Base-by-base conservation (phyloP, 2,113 vertebrate genomes). In the Paramormyrops kingsleyae region DNA sequence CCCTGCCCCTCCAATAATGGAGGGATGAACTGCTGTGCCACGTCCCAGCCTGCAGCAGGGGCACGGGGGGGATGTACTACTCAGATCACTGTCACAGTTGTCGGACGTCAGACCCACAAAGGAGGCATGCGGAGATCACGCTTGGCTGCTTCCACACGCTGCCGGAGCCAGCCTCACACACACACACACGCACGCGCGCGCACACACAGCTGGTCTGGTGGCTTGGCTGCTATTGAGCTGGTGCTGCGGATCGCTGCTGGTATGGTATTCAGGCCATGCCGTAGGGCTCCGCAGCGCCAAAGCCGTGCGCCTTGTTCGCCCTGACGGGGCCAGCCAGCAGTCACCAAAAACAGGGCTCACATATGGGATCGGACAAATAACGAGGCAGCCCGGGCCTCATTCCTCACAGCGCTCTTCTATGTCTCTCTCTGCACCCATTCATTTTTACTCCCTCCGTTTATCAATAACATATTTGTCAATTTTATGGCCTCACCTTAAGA, bases 1-100 rank as follows among this genome's bases (percentile, higher is more conserved):
- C 62, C 62, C n/a, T n/a, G 9, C 24, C 24, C 21, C 24, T 21
- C 24, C 47, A 17, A 12, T 4, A 49, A 49, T 46, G 49, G 85
- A 35, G 49, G 15, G 50, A 27, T 27, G 50, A 50, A 53, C 49
- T 87, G 50, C 27, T 53, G 49, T 17, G 85, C 50, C n/a, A 31
- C 85, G 2, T 50, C 47, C 47, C 83, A 86, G 83, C 92, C 93
- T 89, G 92, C 93, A 94, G 93, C 13, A 6, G 94, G 85, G 94
- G 93, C 62, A 66, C 93, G 93, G 93, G 93, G 94, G 95, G 94
- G 94, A 94, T 93, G 93, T 95, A 94, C 95, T 94, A 94, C 94
- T 93, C 95, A 94, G 92, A 95, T 95, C 94, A 94, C 94, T 95
- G 94, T 93, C 92, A 93, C 94, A 91, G 94, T 93, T 93, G 95